phyloP scores from a whole-genome alignment of 2,888 invertebrate species.

The Sylvicola fuscatus region DNA sequence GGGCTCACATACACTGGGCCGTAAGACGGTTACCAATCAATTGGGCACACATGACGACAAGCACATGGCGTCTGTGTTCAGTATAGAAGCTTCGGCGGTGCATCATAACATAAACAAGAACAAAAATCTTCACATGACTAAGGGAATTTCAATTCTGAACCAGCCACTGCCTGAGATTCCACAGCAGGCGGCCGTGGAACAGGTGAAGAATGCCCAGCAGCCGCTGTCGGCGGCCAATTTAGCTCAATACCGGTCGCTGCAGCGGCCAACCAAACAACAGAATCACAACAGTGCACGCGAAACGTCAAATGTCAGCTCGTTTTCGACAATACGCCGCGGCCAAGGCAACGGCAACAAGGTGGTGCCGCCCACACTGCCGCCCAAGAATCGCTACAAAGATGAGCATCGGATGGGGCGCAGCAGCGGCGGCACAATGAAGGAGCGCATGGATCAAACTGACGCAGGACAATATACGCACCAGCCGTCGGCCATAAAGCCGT shows the following conservation, averaged over 20 bases:
- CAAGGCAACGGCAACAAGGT: slow-evolving; percentile 6
- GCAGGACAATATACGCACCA: no score
- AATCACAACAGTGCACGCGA: background rate
- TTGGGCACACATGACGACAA: slow-evolving; percentile 5
- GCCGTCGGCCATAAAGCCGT: no score
- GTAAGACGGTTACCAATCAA: background rate
- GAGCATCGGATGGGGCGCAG: slow-evolving; percentile 4
- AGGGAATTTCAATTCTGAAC: slow-evolving; percentile 22
- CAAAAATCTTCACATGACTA: slow-evolving; percentile 1
- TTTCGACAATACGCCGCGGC: background rate
- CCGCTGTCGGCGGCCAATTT: slow-evolving; percentile 27
- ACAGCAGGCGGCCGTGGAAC: slow-evolving; percentile 9
- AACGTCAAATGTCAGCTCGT: background rate
- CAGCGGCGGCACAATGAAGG: no score
- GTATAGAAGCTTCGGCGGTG: slow-evolving; percentile 19
- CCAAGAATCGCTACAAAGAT: slow-evolving; percentile 23
- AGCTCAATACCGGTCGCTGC: slow-evolving; percentile 32
- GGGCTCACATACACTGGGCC: background rate
- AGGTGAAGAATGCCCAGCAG: slow-evolving; percentile 14
- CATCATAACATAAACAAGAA: slow-evolving; percentile 6
- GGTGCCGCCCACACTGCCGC: slow-evolving; percentile 22
- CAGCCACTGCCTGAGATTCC: slow-evolving; percentile 27
- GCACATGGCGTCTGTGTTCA: slow-evolving; percentile 23
- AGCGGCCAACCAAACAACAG: slow-evolving; percentile 7
- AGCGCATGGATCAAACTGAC: no score